These are phyloP conservation scores for Gulo gulo DNA, from an alignment of 2,113 vertebrate species.

Conservation along the genomic window DNA sequence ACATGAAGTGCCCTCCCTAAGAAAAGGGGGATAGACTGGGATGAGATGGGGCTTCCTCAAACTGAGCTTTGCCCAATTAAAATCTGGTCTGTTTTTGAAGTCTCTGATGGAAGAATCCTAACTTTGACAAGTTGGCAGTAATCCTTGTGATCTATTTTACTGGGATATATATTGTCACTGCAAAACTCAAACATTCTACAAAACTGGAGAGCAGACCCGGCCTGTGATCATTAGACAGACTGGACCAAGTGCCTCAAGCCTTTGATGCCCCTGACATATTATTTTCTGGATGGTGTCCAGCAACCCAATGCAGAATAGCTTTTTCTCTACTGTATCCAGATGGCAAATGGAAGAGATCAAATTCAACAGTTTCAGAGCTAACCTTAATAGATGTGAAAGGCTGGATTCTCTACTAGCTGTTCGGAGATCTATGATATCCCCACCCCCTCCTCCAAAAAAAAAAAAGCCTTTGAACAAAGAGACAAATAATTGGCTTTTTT, in stretches of 20 bases:
- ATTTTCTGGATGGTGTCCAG: conserved; percentile 80
- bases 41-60: conserved; percentile 2
- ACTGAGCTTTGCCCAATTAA: conserved; percentile 65
- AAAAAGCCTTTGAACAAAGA: conserved; percentile 74
- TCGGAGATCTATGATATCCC: conserved; percentile 30
- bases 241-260: conserved; percentile 73
- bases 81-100: conserved; percentile 53
- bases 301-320: conserved; percentile 70
- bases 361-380: conserved; percentile 75
- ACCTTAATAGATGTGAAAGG: conserved; percentile 76
- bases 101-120: conserved; percentile 60
- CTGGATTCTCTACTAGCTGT: conserved; percentile 69
- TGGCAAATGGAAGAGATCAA: conserved; percentile 80
- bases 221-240: conserved; percentile 77
- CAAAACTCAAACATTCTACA: conserved; percentile 69
- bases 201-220: conserved; percentile 73
- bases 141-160: conserved; percentile 75
- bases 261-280: conserved; percentile 80
- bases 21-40: background rate
- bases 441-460: no score
- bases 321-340: conserved; percentile 80
- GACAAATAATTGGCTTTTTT: conserved; percentile 68
- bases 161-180: conserved; percentile 73
- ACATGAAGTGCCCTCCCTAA: background rate
- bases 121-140: conserved; percentile 73